phyloP scores from a whole-genome alignment of 2,888 invertebrate species.

The Leuctra nigra region DNA sequence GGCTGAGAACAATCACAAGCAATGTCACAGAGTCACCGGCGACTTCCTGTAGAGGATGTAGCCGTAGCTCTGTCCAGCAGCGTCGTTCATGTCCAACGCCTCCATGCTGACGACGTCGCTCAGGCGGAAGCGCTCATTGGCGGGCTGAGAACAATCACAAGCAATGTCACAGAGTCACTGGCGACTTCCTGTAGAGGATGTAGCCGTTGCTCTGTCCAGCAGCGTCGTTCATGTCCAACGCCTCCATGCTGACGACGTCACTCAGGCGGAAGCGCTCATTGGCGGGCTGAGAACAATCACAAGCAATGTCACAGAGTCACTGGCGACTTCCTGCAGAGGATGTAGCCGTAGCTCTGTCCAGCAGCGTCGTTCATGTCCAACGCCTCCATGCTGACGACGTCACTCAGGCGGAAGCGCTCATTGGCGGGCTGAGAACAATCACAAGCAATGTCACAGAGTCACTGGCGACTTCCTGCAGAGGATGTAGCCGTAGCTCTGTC shows the following conservation, averaged over 20 bases:
- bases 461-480: constrained; percentile 45
- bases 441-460: no score
- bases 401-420: constrained; percentile 24
- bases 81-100: constrained; percentile 37
- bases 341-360: constrained; percentile 52
- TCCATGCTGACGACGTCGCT: constrained; percentile 35
- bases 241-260: constrained; percentile 35
- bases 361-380: constrained; percentile 39
- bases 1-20: no score
- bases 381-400: constrained; percentile 35
- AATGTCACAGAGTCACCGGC: no score
- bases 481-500: constrained; percentile 52
- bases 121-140: constrained; percentile 21
- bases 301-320: no score
- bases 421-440: constrained; percentile 15
- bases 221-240: constrained; percentile 38
- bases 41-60: constrained; percentile 47
- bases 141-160: no score
- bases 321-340: constrained; percentile 44
- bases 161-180: no score
- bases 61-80: constrained; percentile 50
- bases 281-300: no score
- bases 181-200: constrained; percentile 44
- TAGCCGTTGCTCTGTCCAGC: constrained; percentile 52
- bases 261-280: constrained; percentile 24